phyloP scores from a whole-genome alignment of 2,113 vertebrate species.

The Microtus richardsoni region DNA sequence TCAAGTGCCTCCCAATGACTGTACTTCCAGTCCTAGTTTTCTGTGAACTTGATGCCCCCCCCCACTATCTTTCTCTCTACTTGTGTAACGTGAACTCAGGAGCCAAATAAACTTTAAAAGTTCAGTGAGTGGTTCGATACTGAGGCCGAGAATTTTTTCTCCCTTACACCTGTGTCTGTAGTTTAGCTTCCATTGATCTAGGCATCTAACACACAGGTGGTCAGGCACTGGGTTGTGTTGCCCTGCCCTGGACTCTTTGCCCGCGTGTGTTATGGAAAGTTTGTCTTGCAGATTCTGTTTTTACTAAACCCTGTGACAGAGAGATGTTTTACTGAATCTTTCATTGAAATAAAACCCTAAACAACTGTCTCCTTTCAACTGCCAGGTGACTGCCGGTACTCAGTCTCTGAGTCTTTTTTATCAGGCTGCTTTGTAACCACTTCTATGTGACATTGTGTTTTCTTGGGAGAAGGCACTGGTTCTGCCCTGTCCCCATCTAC shows the following conservation, averaged over 20 bases:
- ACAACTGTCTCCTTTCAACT: slow-evolving; percentile 46
- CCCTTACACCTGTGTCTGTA: slow-evolving; percentile 9
- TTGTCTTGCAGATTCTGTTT: slow-evolving; percentile 16
- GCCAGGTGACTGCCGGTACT: neutral
- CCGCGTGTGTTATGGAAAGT: neutral
- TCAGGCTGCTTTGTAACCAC: neutral
- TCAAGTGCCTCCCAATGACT: no score
- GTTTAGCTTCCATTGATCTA: slow-evolving; percentile 10
- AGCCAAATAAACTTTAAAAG: neutral
- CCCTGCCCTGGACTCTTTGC: neutral
- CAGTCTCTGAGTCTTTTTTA: slow-evolving; percentile 4
- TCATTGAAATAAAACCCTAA: neutral
- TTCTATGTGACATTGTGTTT: neutral
- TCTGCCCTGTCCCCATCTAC: neutral
- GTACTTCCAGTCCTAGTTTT: neutral
- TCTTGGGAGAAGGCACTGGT: neutral
- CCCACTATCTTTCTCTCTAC: neutral
- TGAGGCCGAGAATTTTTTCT: neutral
- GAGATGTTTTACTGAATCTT: slow-evolving; percentile 14
- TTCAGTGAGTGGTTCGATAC: neutral
- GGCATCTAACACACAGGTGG: neutral
- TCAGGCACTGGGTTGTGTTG: neutral
- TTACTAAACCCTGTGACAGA: slow-evolving; percentile 4
- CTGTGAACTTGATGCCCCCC: no score
- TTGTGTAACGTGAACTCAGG: neutral